These are phyloP conservation scores for Struthio camelus DNA, from an alignment of 2,113 vertebrate genomes.

Conservation along the genomic window DNA sequence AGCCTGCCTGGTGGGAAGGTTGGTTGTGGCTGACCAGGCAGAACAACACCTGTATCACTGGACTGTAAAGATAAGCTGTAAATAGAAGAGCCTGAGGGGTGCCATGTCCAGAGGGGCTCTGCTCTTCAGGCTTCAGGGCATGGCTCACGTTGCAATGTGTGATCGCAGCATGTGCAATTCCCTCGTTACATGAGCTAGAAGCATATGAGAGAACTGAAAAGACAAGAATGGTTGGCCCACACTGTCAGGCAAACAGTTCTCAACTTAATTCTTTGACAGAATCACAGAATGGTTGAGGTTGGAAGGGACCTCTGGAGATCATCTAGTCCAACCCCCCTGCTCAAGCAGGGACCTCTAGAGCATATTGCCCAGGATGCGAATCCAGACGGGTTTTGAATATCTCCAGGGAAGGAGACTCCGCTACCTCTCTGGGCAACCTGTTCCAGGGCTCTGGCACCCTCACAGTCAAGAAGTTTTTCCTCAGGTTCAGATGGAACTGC, in stretches of 20 bases:
- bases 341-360: too few relatives aligned
- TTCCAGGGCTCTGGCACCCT: too few relatives aligned
- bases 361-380: too few relatives aligned
- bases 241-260: background rate
- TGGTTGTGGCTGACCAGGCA: background rate
- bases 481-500: too few relatives aligned
- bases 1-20: background rate
- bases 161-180: background rate
- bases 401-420: too few relatives aligned
- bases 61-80: background rate
- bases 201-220: background rate
- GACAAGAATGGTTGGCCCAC: background rate
- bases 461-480: too few relatives aligned
- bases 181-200: background rate
- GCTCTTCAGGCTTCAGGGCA: background rate
- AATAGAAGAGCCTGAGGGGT: background rate
- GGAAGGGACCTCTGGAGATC: too few relatives aligned
- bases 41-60: background rate
- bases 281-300: too few relatives aligned
- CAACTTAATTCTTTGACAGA: too few relatives aligned
- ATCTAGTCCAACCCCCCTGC: too few relatives aligned
- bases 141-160: background rate
- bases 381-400: too few relatives aligned
- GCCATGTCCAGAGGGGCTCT: background rate
- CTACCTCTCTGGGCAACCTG: too few relatives aligned